Base-by-base conservation (phyloP, 2,888 invertebrate species). In the Ecdyonurus torrentis region DNA sequence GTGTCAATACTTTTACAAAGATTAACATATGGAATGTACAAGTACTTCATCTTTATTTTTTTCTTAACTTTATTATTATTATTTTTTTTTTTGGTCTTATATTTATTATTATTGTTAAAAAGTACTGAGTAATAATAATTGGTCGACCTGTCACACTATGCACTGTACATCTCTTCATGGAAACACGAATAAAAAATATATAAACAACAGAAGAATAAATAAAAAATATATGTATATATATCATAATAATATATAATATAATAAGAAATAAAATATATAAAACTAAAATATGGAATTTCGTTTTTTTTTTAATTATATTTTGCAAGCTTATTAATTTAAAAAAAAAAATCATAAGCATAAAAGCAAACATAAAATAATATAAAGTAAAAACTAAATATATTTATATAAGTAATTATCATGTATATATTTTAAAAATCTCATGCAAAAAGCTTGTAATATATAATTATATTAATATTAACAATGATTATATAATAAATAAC, bases 401-500 rank as follows among this genome's bases (percentile, higher is more conserved):
- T 15, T 52, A 52, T 52, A 52, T 52, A 10, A 52, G 18, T 52
- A 52, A 52, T 52, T 52, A 52, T 52, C 10, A 52, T 58, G 22
- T 58, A 10, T 20, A 10, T 7, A 10, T n/a, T 58, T n/a, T 23
- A 24, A 59, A 22, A 23, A 59, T 24, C 18, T 20, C 24, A 23
- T 59, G 19, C 58, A 58, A 59, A 59, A 59, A 24, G 37, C 37
- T 37, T 37, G 37, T 10, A 37, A 10, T 10, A 10, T 10, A 37
- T 10, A 10, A 37, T 10, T 37, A 37, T 37, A 20, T 59, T 19
- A 23, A 59, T 22, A 59, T 7, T 59, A 59, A 62, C 61, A 62
- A 61, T 61, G 62, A 63, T 62, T 52, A 25, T 25, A 52, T 22
- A 52, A 63, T 63, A 63, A 61, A 63, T 63, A 63, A 25, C 7